Base-by-base conservation (phyloP, 2,888 invertebrate genomes). In the Clanis bilineata region DNA sequence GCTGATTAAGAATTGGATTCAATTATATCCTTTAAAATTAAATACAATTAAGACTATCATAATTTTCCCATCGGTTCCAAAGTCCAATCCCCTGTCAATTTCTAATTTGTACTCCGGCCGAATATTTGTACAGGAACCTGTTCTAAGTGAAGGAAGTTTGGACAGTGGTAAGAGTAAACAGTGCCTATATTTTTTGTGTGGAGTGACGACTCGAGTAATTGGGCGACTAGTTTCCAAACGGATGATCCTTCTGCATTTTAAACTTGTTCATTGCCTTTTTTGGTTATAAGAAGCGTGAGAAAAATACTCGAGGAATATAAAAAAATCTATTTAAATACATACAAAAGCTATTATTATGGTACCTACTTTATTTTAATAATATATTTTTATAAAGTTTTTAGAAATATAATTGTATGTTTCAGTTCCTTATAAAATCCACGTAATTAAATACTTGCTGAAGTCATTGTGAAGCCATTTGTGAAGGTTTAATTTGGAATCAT, bases 61-160 rank as follows among this genome's bases (percentile, higher is more conserved):
- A n/a, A n/a, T n/a, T n/a, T n/a, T n/a, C n/a, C n/a, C n/a, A n/a
- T n/a, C n/a, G 32, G 9, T 2, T 32, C 12, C 36, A 36, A 36
- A 36, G 15, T 22, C 5, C 51, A 6, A 51, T 1, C 18, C 18
- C 18, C 10, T 28, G 51, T 51, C 51, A 32, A 51, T 51, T 51
- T 51, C 9, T 51, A 32, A 47, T 47, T 47, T 28, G 47, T 41
- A 41, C 18, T 18, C 28, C 36, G 36, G 38, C 4, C 18, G 25
- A 12, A 21, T 57, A 45, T 41, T 43, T 57, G 43, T 28, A 21
- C n/a, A n/a, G 59, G 45, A 59, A 59, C 59, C 56, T 36, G 59
- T 59, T 56, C 44, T 12, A 58, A 58, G 47, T 39, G 51, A 25
- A 59, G 59, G 59, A 59, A 56, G 59, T 59, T 59, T 59, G 56